These are phyloP conservation scores for Semotilus atromaculatus DNA, from an alignment of 2,797 vertebrate genomes.

Conservation along the genomic window DNA sequence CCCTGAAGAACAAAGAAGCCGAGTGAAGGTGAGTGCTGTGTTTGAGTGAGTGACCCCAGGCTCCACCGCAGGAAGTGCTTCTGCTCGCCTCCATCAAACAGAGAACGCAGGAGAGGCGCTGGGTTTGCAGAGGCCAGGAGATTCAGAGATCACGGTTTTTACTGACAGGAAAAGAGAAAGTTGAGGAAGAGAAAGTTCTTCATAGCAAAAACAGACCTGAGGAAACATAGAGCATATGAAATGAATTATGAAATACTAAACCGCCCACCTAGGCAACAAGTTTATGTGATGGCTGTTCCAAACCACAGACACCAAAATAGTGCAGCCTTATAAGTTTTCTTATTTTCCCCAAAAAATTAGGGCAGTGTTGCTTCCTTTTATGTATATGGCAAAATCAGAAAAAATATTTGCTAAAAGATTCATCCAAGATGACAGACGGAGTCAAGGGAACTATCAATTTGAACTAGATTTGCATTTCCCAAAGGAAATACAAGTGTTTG, in stretches of 20 bases:
- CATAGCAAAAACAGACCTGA: background rate
- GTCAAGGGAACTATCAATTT: constrained; percentile 2
- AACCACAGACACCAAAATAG: background rate
- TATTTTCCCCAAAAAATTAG: background rate
- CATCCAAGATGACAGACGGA: background rate
- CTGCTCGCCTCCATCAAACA: constrained; percentile 5
- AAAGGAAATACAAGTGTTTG: background rate
- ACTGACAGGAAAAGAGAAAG: background rate
- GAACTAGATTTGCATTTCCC: constrained; percentile 4
- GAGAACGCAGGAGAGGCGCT: background rate
- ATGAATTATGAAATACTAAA: background rate
- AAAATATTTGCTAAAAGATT: background rate
- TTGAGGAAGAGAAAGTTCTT: background rate
- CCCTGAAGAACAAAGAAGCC: constrained; percentile 7
- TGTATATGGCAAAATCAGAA: background rate
- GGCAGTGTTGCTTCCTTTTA: background rate
- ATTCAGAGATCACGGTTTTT: background rate
- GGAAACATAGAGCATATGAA: constrained; percentile 5
- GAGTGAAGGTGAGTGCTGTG: background rate
- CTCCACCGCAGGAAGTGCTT: constrained; percentile 6
- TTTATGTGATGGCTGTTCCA: background rate
- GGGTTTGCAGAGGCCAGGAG: background rate
- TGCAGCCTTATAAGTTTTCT: background rate
- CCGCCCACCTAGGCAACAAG: background rate
- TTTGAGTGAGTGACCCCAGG: constrained; percentile 2